Conservation (phyloP, 2,113 vertebrate species). For the Nibea albiflora region DNA sequence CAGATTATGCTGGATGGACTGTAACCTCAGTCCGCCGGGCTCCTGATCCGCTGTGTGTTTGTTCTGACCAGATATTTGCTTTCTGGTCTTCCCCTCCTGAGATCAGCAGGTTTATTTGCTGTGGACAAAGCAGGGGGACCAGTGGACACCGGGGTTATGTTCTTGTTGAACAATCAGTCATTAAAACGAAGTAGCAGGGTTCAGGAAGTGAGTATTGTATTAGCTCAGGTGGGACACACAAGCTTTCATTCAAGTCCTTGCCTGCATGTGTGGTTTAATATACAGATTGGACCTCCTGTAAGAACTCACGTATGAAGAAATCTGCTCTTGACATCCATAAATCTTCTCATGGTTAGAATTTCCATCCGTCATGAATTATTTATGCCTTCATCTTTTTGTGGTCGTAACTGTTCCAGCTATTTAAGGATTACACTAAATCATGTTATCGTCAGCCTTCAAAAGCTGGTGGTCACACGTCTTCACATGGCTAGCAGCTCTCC, state of each 20-base stretch:
- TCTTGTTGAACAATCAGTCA: neutral
- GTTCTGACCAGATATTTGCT: slow-evolving; percentile 14
- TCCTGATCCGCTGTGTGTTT: slow-evolving; percentile 46
- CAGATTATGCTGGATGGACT: neutral
- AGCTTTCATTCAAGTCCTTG: neutral
- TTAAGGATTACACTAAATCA: neutral
- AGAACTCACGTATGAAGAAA: neutral
- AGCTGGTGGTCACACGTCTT: neutral
- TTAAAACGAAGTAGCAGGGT: neutral
- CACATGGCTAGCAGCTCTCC: rapidly evolving
- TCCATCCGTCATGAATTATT: neutral
- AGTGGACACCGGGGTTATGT: neutral
- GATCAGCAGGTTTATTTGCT: slow-evolving; percentile 47
- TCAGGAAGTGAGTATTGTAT: neutral
- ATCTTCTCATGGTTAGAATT: neutral
- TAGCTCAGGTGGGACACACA: too few species aligned
- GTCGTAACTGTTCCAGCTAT: neutral
- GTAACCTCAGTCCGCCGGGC: neutral
- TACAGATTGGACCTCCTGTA: neutral
- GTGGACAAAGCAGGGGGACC: too few species aligned
- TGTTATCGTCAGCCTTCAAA: neutral
- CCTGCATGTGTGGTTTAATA: neutral
- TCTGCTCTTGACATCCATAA: neutral
- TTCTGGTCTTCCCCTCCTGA: neutral
- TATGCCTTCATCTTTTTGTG: too few species aligned